A percentile compares a stretch with the other conserved stretches of the same genome.
Conservation (phyloP, 2,113 vertebrate species). For the Coturnix japonica region DNA sequence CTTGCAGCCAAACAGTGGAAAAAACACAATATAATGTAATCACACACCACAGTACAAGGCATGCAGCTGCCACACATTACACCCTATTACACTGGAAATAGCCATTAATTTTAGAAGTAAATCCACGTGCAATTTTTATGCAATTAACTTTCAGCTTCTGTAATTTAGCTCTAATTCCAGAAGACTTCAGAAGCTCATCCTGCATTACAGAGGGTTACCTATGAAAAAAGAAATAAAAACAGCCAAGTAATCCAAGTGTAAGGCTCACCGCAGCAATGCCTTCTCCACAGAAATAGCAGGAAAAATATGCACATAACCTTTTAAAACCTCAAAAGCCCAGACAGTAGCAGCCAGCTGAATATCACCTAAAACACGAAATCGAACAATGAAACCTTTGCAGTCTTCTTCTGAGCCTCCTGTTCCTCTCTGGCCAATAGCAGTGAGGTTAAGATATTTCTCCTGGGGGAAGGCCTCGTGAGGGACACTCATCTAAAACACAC, state of each 20-base stretch:
- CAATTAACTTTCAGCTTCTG: not conserved
- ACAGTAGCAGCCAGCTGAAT: not conserved
- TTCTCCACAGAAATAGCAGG: not conserved
- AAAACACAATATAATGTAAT: conserved; percentile 6
- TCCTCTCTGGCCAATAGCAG: not conserved
- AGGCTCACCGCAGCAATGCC: not conserved
- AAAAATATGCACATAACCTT: not conserved
- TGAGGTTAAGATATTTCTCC: not conserved
- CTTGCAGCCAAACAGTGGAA: not conserved
- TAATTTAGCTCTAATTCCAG: not conserved
- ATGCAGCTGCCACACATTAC: not conserved
- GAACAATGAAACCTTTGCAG: not conserved
- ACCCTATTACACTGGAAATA: not conserved
- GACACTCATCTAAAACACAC: not conserved
- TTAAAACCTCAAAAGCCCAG: not conserved
- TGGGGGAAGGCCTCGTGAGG: not conserved
- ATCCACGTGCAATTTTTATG: not conserved
- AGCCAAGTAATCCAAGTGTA: not conserved
- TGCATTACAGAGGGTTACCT: not conserved
- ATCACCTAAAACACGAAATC: not conserved
- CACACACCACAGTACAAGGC: not conserved
- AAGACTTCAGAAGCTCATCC: not conserved
- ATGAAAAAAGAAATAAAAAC: not conserved
- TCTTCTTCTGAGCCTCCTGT: not conserved
- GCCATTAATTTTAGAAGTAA: not conserved